Conservation (phyloP, 2,113 vertebrate species). For the Cairina moschata region DNA sequence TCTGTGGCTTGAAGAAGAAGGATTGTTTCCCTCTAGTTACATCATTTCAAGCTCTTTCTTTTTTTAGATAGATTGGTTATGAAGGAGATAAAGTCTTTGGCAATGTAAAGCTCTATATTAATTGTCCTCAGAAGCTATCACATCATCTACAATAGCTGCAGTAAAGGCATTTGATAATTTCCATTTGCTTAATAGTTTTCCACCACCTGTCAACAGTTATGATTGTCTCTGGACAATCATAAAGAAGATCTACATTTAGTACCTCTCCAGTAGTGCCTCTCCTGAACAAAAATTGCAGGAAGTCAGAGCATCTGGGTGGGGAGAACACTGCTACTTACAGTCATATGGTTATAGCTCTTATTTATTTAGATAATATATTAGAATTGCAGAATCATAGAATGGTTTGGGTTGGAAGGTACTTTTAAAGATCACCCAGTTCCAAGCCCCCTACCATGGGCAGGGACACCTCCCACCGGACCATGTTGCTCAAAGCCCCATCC, state of each 20-base stretch:
- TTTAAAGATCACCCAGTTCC: background rate
- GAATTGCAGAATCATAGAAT: background rate
- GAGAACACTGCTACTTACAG: background rate
- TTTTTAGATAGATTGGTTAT: background rate
- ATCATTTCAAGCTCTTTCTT: background rate
- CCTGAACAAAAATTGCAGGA: background rate
- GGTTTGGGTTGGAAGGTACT: background rate
- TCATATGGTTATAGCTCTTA: background rate
- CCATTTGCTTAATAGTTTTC: background rate
- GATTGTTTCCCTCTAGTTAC: background rate
- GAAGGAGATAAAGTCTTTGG: background rate
- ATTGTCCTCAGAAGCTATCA: background rate
- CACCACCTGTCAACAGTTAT: background rate
- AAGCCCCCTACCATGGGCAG: background rate
- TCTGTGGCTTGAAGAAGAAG: background rate
- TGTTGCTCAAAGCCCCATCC: background rate
- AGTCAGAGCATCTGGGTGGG: background rate
- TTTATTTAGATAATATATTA: background rate
- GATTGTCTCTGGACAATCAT: background rate
- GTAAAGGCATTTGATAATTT: background rate
- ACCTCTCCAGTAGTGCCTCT: background rate
- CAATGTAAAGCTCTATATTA: background rate
- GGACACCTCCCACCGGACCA: background rate
- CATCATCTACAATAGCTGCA: fast-evolving
- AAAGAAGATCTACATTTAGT: background rate